Evolutionary conservation across 2,113 vertebrate genomes (phyloP).

Genomic region (Corydoras sp.): DNA sequence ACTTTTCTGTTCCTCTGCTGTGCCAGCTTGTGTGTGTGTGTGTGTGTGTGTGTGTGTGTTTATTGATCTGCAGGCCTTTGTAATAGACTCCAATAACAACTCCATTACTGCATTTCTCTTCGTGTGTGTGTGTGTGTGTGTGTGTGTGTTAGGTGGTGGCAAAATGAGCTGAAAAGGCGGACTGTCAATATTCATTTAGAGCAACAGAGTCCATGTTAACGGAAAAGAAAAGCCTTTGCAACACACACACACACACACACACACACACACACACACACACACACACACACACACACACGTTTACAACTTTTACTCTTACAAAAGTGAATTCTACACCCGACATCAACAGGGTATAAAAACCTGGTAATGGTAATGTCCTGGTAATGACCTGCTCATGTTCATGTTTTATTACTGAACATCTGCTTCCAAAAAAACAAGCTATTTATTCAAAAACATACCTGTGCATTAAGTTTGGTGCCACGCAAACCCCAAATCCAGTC

Average conservation of each 20-base stretch:
- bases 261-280: conserved; percentile 68
- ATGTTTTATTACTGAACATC: too few species aligned
- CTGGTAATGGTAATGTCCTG: too few species aligned
- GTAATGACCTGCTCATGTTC: too few species aligned
- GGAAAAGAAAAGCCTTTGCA: conserved; percentile 64
- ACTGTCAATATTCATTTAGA: conserved; percentile 84
- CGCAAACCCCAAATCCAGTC: too few species aligned
- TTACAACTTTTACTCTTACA: background rate
- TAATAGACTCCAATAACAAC: conserved; percentile 90
- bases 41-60: conserved; percentile 34
- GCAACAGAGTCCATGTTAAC: conserved; percentile 78
- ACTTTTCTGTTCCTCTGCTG: too few species aligned
- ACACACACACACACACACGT: background rate
- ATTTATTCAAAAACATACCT: background rate
- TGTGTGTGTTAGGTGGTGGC: conserved; percentile 4
- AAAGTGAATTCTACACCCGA: too few species aligned
- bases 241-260: conserved; percentile 69
- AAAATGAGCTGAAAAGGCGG: conserved; percentile 57
- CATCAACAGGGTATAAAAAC: too few species aligned
- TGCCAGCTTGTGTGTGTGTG: conserved; percentile 17
- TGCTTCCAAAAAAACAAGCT: too few species aligned
- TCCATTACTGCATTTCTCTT: conserved; percentile 76
- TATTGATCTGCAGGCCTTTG: conserved; percentile 77
- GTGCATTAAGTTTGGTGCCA: too few species aligned
- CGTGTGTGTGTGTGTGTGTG: conserved; percentile 33